Conservation (phyloP, 2,888 invertebrate genomes). For the Frankliniella intonsa region DNA sequence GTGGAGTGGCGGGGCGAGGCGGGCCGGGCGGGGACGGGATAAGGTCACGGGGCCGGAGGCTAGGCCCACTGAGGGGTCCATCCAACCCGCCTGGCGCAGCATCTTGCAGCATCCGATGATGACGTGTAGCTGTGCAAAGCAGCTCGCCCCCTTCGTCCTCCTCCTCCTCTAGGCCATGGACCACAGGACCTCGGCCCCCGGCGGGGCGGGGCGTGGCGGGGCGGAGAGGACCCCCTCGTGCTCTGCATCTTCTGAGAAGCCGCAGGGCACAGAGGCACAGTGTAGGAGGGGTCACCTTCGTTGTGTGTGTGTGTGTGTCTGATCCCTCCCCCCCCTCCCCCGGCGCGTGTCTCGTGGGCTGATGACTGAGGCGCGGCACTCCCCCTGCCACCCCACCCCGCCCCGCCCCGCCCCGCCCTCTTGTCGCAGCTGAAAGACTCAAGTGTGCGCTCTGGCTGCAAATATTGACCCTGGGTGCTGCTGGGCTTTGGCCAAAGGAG, state of each 20-base stretch:
- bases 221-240: neutral
- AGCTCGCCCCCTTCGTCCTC: neutral
- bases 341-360: neutral
- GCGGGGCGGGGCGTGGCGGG: neutral
- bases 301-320: conserved; percentile 18
- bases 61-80: neutral
- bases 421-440: conserved; percentile 21
- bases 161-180: neutral
- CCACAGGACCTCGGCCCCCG: neutral
- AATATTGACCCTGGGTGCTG: conserved; percentile 22
- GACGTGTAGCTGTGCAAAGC: neutral
- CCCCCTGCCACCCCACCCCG: neutral
- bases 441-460: conserved; percentile 14
- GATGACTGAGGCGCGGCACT: neutral
- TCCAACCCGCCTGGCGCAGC: neutral
- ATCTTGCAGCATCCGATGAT: neutral
- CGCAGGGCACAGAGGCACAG: neutral
- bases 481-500: neutral
- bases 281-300: neutral
- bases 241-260: neutral
- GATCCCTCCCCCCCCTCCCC: neutral
- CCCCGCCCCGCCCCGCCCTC: neutral
- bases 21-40: too few species aligned
- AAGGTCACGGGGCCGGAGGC: too few species aligned
- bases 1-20: too few species aligned